Evolutionary conservation across 2,113 vertebrate species (phyloP), one percentile per base, ranked within the genome.

Genomic region (Nesoenas mayeri): DNA sequence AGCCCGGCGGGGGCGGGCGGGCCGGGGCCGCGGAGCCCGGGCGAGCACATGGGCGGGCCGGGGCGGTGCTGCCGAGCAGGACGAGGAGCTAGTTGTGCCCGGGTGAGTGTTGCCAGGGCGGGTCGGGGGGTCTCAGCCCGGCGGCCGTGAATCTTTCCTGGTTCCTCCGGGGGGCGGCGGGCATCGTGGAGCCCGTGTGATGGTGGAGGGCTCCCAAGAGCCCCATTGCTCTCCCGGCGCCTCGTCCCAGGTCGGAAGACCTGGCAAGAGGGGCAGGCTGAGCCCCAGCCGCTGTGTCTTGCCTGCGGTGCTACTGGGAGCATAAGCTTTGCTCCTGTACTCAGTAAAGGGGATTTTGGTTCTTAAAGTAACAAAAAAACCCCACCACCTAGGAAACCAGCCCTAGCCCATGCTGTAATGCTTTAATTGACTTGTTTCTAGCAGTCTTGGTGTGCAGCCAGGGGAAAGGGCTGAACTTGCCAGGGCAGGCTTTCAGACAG

Each of bases 311-410:
- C 5, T 15, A 2, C n/a, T 4, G 58, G 2, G 42, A 12, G 64
- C 11, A 0, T 10, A 0, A 12, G 32, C 14, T 31, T 40, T 29
- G 34, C 11, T 22, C 10, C 53, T 0, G 9, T 8, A 1, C 8
- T 13, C 9, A 0, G 31, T 5, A 10, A 24, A 1, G 6, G 25
- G 31, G 31, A 2, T 17, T 9, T 17, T 29, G 2, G 3, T 62
- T 62, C 12, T 21, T 81, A 8, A 65, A 73, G 26, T 13, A 34
- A 17, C 8, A 6, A 51, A 13, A 18, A 20, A 7, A 0, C 18
- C 2, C 7, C 31, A 4, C 6, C 12, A 2, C 10, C 1, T 10
- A 1, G 64, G 14, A 14, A 72, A 31, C 4, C 54, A 13, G 28
- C 15, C 3, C 26, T 14, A 8, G 50, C 12, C 32, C 4, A 0